Conservation (phyloP, 1,140 invertebrate species). For the Belonocnema kinseyi region DNA sequence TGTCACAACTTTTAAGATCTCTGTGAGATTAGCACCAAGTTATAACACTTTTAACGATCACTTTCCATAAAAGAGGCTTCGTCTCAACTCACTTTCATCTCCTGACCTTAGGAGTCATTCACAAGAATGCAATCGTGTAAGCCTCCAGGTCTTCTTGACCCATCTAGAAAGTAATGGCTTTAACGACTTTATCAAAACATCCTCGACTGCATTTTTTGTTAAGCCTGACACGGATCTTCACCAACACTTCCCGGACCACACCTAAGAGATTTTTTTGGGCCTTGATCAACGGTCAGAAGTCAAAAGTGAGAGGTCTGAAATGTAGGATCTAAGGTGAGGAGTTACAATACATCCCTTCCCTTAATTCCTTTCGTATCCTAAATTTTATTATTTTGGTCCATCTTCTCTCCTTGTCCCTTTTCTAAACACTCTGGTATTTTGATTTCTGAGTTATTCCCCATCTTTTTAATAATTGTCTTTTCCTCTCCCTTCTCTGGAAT, state of each 20-base stretch:
- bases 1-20: background rate
- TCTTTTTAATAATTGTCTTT: too few species aligned
- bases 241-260: background rate
- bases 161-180: conserved; percentile 22
- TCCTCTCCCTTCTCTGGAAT: too few species aligned
- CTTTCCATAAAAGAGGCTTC: conserved; percentile 20
- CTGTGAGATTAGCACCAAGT: background rate
- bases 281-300: too few species aligned
- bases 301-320: too few species aligned
- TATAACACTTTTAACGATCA: conserved; percentile 27
- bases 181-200: conserved; percentile 6
- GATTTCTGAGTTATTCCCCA: too few species aligned
- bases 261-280: background rate
- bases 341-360: too few species aligned
- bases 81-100: conserved; percentile 23
- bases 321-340: too few species aligned
- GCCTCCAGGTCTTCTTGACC: conserved; percentile 31
- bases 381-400: too few species aligned
- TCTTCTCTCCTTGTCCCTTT: too few species aligned
- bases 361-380: background rate
- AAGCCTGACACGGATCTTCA: background rate
- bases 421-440: too few species aligned
- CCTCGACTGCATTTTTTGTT: background rate
- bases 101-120: conserved; percentile 19
- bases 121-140: conserved; percentile 31